Conservation (phyloP, 2,797 vertebrate genomes). For the Sebastes alutus region DNA sequence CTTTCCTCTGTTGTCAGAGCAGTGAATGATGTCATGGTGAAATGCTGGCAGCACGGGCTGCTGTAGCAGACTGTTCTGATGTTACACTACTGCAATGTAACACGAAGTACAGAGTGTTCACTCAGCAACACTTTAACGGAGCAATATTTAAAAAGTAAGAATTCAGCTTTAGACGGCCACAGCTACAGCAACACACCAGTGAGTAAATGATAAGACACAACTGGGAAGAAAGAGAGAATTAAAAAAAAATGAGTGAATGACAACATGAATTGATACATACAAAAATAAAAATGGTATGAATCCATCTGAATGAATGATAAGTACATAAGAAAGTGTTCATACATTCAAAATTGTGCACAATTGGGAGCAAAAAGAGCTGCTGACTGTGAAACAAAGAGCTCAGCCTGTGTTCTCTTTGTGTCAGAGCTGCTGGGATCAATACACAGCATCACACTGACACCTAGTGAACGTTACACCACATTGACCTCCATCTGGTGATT, state of each 20-base stretch:
- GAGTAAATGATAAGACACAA: not conserved
- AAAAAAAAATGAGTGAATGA: not conserved
- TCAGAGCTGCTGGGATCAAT: not conserved
- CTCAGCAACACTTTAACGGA: not conserved
- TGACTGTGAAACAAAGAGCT: constrained; percentile 35
- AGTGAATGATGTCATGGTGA: constrained; percentile 45
- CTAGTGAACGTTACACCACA: constrained; percentile 33
- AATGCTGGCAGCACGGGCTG: constrained; percentile 4
- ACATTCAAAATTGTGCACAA: not conserved
- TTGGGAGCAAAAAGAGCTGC: not conserved
- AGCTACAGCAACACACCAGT: not conserved
- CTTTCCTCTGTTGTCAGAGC: constrained; percentile 28
- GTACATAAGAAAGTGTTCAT: not conserved
- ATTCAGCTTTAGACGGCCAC: not conserved
- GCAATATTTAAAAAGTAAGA: not conserved
- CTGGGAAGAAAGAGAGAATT: not conserved
- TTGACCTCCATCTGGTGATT: not conserved
- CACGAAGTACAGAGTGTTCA: not conserved
- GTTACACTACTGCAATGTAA: not conserved
- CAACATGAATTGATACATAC: not conserved
- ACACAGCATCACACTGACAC: constrained; percentile 39
- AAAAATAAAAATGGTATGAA: not conserved
- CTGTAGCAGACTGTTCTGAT: not conserved
- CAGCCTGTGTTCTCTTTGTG: constrained; percentile 12
- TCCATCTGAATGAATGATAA: not conserved